These are phyloP conservation scores for Willowsia nigromaculata DNA, from an alignment of 2,888 invertebrate species.

Conservation along the genomic window DNA sequence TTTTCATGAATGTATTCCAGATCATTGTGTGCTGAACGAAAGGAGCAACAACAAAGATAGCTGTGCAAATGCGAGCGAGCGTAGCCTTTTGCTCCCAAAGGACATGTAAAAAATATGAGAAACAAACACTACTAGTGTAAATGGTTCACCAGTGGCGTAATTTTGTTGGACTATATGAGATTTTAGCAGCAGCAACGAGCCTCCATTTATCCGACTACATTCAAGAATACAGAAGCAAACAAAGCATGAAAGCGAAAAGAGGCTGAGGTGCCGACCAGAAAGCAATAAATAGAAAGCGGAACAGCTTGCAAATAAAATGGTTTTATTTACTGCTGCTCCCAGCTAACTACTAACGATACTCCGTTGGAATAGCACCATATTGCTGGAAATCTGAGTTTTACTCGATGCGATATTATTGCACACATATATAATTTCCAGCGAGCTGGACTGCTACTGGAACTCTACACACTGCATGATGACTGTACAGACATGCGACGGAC, in stretches of 20 bases:
- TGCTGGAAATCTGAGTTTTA: conserved; percentile 9
- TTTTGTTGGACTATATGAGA: too few species aligned
- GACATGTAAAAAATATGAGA: background rate
- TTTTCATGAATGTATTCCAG: conserved; percentile 33
- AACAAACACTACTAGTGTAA: background rate
- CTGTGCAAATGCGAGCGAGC: background rate
- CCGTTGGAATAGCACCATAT: background rate
- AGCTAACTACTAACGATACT: background rate
- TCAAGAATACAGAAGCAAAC: background rate
- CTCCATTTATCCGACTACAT: background rate
- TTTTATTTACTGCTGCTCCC: conserved; percentile 46
- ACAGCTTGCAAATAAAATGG: conserved; percentile 66
- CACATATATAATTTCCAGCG: too few species aligned
- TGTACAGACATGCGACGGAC: conserved; percentile 46
- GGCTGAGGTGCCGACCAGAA: conserved; percentile 19
- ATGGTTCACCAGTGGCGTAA: too few species aligned
- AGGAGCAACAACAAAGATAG: background rate
- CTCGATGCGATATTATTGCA: background rate
- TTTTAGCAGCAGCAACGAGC: background rate
- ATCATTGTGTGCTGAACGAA: conserved; percentile 6
- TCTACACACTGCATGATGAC: background rate
- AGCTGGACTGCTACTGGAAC: background rate
- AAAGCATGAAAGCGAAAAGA: conserved; percentile 37
- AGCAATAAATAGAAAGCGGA: conserved; percentile 43
- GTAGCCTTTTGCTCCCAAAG: background rate